Evolutionary conservation across 1,140 invertebrate genomes (phyloP).

Genomic region (Drosophila pachea): DNA sequence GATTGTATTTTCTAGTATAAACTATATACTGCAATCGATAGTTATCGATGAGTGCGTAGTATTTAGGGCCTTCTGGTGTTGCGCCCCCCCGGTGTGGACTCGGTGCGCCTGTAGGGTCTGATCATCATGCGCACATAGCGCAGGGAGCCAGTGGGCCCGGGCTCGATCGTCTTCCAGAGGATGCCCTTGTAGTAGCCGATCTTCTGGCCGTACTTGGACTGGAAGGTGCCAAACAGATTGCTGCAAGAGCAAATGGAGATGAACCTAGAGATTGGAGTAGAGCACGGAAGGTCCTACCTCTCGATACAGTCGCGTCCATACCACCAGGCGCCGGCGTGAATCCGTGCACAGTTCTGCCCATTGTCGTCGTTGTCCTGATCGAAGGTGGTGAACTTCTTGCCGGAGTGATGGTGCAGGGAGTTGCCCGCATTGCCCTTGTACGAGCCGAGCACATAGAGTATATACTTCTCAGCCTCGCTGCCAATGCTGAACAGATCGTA

Average conservation of each 20-base stretch:
- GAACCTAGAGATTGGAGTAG: not conserved
- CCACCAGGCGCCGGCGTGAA: constrained; percentile 84
- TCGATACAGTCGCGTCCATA: constrained; percentile 80
- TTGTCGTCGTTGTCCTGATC: constrained; percentile 86
- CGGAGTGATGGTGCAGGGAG: constrained; percentile 84
- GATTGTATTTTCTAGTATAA: not conserved
- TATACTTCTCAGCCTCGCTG: constrained; percentile 83
- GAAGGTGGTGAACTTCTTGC: constrained; percentile 85
- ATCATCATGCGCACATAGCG: constrained; percentile 61
- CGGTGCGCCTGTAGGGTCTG: constrained; percentile 36
- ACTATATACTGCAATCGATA: not conserved
- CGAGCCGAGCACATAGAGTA: constrained; percentile 82
- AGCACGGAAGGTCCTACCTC: constrained; percentile 29
- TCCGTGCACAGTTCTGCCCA: constrained; percentile 84
- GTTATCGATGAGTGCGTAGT: not conserved
- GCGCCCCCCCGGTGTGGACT: not conserved
- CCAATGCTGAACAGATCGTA: constrained; percentile 84
- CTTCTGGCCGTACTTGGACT: constrained; percentile 36
- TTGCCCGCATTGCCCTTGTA: constrained; percentile 85
- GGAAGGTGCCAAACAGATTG: constrained; percentile 64
- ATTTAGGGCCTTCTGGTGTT: constrained; percentile 16
- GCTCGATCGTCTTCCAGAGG: constrained; percentile 55
- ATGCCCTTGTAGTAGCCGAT: constrained; percentile 61
- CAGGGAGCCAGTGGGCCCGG: constrained; percentile 58
- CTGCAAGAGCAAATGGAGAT: constrained; percentile 22